Base-by-base conservation (phyloP, 1,140 invertebrate genomes). In the Penaeus chinensis region DNA sequence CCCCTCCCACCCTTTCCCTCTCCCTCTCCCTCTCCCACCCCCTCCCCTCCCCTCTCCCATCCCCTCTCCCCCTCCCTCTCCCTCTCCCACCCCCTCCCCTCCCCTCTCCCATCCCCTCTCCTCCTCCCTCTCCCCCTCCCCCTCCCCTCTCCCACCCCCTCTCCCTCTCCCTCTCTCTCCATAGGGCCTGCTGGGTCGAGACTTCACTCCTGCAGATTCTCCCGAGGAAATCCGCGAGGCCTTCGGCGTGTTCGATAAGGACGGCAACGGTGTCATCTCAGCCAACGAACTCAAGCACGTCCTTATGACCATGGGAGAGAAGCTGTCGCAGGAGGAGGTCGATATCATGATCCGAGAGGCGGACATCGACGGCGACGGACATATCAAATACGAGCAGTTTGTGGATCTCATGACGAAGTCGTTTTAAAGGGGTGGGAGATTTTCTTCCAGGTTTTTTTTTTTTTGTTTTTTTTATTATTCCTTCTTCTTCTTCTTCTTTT, bases 301-400 rank as follows among this genome's bases (percentile, higher is more conserved):
- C 61, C 89, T 91, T 32, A 90, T 89, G 88, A 87, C 87, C 63
- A 88, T 90, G 82, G 90, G 89, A 7, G 90, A 90, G 71, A 85
- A 89, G 27, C 87, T 91, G 8, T 81, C 90, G 11, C 86, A 90
- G 37, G 90, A 91, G 20, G 90, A 91, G 62, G 87, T 91, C 37
- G 97, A 99, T 92, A 98, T 99, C 94, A 99, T 99, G 96, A 98
- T 99, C 92, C 95, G 97, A 92, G 98, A 99, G 94, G 98, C 98
- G 91, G 98, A 99, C 94, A 98, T 99, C 93, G 98, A 99, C 93
- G 97, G 98, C 91, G 98, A 99, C 93, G 98, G 98, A 90, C 98
- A 99, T 94, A 98, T 99, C 93, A 98, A 99, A 95, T 99, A 99
- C 94, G 97, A 98, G 22, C 90, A 91, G 66, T 91, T 91, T 32